Base-by-base conservation (phyloP, 2,113 vertebrate species). In the Pachyramphus minor region DNA sequence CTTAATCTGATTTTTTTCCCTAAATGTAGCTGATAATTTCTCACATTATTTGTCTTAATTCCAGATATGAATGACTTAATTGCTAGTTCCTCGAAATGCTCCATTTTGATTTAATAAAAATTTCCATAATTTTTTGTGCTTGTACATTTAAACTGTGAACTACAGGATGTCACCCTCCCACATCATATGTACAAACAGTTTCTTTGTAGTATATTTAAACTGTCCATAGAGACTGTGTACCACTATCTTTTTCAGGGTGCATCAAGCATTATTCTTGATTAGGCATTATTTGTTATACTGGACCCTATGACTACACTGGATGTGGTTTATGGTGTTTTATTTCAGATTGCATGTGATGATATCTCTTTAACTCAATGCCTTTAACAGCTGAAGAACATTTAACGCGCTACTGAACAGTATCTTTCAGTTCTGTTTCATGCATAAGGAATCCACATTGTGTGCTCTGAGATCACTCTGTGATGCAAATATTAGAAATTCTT, bases 201-300 rank as follows among this genome's bases (percentile, higher is more conserved):
- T 66, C 7, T 49, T 52, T 58, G 19, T 14, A 30, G 3, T 39
- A 11, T 39, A 47, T 73, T 69, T 77, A 52, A 77, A 35, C 6
- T 31, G 8, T 35, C n/a, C 1, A 0, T 23, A 25, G 12, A 62
- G 21, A 31, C 21, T 62, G 2, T 8, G 23, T 30, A 25, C 21
- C 8, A 11, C 2, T 3, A 8, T 41, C 59, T 63, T 52, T 68
- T 72, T 35, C 14, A 69, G 27, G 9, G 4, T 44, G 1, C 16
- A 41, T 56, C 20, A 19, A 67, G 2, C 0, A 23, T 55, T 58
- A 8, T 20, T 45, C 33, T 50, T 75, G 16, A 55, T 74, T 60
- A 60, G 12, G 2, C 5, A 2, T 84, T 56, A 69, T 35, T 90
- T 28, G 25, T 52, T 52, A 50, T 27, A 52, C 16, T 30, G n/a